Evolutionary conservation across 2,888 invertebrate genomes (phyloP), one percentile per base, ranked within the genome.

Genomic region (Caenorhabditis sp.): DNA sequence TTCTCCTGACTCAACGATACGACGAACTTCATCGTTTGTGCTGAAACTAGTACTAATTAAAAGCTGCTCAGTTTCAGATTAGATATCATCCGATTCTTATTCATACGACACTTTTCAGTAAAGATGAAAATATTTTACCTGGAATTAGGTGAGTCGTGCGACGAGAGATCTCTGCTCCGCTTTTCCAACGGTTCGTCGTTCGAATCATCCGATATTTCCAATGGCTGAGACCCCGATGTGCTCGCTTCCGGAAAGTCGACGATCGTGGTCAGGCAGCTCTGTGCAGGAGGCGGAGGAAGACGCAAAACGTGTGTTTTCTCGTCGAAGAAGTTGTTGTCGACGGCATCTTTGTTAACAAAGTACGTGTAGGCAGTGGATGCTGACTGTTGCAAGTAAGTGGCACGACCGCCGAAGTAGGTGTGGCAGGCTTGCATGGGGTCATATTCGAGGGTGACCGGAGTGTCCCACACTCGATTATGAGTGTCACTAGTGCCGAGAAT

Each of bases 81-180:
- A n/a, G n/a, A n/a, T n/a, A n/a, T n/a, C n/a, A n/a, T n/a, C n/a
- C n/a, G n/a, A 48, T 24, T 50, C 7, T 17, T 61, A 52, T 62
- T 59, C 15, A 20, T n/a, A 27, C 20, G 7, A 13, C 13, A 5
- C 6, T 22, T 32, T 27, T 17, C 8, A 41, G 15, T 3, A 17
- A 15, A 41, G 8, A 5, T 17, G n/a, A n/a, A 41, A 4, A 43
- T 17, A 37, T 20, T 9, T 5, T 74, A 79, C 24, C 78, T 66
- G 39, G 83, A 83, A 65, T 80, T 84, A 0, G 79, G 73, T 20
- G 85, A 85, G 46, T 86, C 86, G 22, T 81, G 76, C 9, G 86
- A 85, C 11, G 81, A 56, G 8, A 50, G 71, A 65, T 87, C 86
- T 17, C 87, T 71, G 32, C 76, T 78, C 11, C 87, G 79, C 70